phyloP scores from a whole-genome alignment of 2,888 invertebrate species.

The Amblyjoppa fuscipennis region DNA sequence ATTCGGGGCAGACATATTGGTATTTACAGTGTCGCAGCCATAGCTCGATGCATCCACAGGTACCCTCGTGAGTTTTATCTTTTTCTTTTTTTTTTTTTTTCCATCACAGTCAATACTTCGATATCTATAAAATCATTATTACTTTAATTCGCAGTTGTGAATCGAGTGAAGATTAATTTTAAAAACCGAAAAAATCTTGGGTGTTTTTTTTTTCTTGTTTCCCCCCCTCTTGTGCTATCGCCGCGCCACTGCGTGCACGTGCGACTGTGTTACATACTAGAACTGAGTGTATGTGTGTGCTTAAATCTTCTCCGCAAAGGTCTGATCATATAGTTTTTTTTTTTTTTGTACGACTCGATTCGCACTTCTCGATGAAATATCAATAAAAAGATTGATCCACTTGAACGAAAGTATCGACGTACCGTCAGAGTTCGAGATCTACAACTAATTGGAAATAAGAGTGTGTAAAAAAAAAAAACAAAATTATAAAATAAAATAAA shows the following conservation, averaged over 20 bases:
- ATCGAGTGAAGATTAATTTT: conserved; percentile 30
- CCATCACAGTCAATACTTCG: conserved; percentile 52
- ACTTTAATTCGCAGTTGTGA: conserved; percentile 17
- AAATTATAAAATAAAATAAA: conserved; percentile 6
- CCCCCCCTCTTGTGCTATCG: conserved; percentile 79
- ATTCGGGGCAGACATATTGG: conserved; percentile 73
- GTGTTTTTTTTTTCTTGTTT: conserved; percentile 53
- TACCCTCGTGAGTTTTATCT: conserved; percentile 78
- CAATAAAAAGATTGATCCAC: neutral
- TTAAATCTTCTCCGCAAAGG: conserved; percentile 16
- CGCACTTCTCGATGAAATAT: neutral
- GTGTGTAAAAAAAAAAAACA: neutral
- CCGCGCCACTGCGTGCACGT: conserved; percentile 83
- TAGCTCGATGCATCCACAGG: conserved; percentile 83
- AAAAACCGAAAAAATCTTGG: conserved; percentile 37
- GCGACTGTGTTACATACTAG: conserved; percentile 69
- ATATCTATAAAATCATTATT: conserved; percentile 29
- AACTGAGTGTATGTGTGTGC: conserved; percentile 51
- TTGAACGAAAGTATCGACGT: neutral
- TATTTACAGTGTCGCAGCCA: conserved; percentile 82
- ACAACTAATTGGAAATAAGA: conserved; percentile 23
- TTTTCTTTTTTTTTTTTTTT: conserved; percentile 39
- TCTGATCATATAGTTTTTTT: conserved; percentile 9
- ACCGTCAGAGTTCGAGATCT: conserved; percentile 41
- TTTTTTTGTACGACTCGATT: conserved; percentile 15